Evolutionary conservation across 2,888 invertebrate genomes (phyloP).

Genomic region (Proisotoma minuta): DNA sequence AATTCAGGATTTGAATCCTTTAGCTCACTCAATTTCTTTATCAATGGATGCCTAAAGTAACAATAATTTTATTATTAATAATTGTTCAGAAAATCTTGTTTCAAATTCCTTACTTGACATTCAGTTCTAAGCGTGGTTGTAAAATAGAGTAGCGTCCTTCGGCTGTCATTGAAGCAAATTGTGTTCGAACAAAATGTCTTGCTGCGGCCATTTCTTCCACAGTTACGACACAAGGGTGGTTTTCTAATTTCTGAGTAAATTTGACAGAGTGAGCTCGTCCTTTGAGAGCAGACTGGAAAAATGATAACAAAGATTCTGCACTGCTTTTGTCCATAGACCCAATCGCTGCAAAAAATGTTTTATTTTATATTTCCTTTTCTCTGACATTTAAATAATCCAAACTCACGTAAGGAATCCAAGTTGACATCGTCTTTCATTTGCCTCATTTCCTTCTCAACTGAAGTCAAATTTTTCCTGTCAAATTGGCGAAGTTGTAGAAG

Average conservation of each 20-base stretch:
- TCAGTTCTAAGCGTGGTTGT: constrained; percentile 89
- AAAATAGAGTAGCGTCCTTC: constrained; percentile 79
- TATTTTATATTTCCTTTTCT: background rate
- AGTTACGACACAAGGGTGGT: constrained; percentile 90
- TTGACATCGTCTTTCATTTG: constrained; percentile 62
- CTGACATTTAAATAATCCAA: background rate
- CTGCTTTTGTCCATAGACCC: constrained; percentile 69
- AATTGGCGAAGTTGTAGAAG: constrained; percentile 82
- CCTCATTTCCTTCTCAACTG: constrained; percentile 90
- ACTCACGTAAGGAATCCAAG: constrained; percentile 60
- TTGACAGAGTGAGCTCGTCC: constrained; percentile 76
- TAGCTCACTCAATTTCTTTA: constrained; percentile 77
- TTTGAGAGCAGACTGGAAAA: constrained; percentile 59
- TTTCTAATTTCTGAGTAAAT: constrained; percentile 75
- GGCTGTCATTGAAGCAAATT: constrained; percentile 73
- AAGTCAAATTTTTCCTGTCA: constrained; percentile 69
- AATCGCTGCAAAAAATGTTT: constrained; percentile 53
- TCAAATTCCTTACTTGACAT: constrained; percentile 71
- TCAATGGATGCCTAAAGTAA: constrained; percentile 69
- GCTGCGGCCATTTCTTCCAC: constrained; percentile 97
- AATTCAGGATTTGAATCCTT: constrained; percentile 70
- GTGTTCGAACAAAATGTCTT: constrained; percentile 86
- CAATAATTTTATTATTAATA: background rate
- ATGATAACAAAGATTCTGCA: constrained; percentile 71
- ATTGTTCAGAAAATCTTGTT: background rate